Conservation (phyloP, 2,797 vertebrate genomes). For the Galago senegalensis region DNA sequence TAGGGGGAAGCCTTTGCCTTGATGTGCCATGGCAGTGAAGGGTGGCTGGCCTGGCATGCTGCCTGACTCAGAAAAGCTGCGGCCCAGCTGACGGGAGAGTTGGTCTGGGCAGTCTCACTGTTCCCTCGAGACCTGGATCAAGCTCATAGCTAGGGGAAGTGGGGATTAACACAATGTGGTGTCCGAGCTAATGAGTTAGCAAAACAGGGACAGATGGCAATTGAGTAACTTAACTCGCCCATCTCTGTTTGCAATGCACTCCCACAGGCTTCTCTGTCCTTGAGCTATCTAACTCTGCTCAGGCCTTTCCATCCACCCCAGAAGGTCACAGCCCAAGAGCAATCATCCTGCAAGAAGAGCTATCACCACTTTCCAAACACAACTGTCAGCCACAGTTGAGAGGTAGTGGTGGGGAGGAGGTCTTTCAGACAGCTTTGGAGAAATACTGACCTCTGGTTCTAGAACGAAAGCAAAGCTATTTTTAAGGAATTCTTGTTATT, state of each 20-base stretch:
- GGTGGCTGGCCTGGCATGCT: constrained; percentile 61
- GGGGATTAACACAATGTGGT: constrained; percentile 83
- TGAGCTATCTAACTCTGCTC: constrained; percentile 1
- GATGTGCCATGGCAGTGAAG: not conserved
- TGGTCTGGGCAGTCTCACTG: constrained; percentile 25
- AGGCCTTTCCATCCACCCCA: not conserved
- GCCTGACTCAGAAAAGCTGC: constrained; percentile 40
- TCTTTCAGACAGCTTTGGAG: constrained; percentile 18
- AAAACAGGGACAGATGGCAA: constrained; percentile 85
- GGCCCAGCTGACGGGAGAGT: constrained; percentile 72
- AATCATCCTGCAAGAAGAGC: not conserved
- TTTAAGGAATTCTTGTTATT: constrained; percentile 56
- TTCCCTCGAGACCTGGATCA: constrained; percentile 73
- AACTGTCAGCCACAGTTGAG: not conserved
- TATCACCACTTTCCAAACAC: constrained; percentile 50
- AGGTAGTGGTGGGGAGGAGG: not conserved
- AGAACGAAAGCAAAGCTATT: constrained; percentile 24
- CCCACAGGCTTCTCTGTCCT: constrained; percentile 52
- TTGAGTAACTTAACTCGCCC: constrained; percentile 80
- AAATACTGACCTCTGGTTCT: not conserved
- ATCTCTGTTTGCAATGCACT: constrained; percentile 68
- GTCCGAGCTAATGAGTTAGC: constrained; percentile 84
- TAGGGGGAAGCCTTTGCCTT: not conserved
- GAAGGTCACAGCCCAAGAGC: constrained; percentile 3
- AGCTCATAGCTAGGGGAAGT: constrained; percentile 80